Percentiles rank a stretch among this genome's conserved stretches.
Conservation (phyloP, 2,888 invertebrate species). For the Lasius fuliginosus region DNA sequence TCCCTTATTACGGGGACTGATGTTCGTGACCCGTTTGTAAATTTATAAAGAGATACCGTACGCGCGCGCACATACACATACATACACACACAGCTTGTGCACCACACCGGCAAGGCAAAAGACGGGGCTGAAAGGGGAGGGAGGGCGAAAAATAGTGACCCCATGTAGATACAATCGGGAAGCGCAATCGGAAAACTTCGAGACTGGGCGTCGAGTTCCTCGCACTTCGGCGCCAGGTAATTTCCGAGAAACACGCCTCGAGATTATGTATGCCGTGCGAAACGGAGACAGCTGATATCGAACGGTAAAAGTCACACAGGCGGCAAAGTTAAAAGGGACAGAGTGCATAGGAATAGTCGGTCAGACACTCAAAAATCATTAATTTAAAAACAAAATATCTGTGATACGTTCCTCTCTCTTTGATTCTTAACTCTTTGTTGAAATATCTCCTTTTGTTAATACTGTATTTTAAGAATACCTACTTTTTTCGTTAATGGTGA, state of each 20-base stretch:
- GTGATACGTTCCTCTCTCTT: neutral
- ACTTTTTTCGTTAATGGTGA: neutral
- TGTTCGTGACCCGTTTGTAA: conserved; percentile 70
- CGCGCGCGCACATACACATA: neutral
- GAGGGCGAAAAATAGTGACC: conserved; percentile 15
- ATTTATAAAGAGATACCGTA: conserved; percentile 66
- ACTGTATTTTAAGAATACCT: neutral
- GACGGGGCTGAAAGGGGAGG: neutral
- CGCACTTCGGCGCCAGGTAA: neutral
- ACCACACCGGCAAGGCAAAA: conserved; percentile 12
- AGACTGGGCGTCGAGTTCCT: conserved; percentile 18
- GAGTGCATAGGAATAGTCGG: neutral
- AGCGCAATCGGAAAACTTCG: conserved; percentile 13
- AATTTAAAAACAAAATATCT: neutral
- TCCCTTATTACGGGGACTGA: conserved; percentile 70
- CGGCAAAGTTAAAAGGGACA: neutral
- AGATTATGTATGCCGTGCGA: conserved; percentile 19
- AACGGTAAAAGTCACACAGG: neutral
- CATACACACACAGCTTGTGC: neutral
- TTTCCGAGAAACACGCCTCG: conserved; percentile 22
- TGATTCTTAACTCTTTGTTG: neutral
- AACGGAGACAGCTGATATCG: conserved; percentile 15
- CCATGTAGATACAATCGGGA: conserved; percentile 6
- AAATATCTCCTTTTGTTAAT: neutral
- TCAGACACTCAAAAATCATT: neutral